phyloP scores from a whole-genome alignment of 2,113 vertebrate species.

The Sciurus niger region DNA sequence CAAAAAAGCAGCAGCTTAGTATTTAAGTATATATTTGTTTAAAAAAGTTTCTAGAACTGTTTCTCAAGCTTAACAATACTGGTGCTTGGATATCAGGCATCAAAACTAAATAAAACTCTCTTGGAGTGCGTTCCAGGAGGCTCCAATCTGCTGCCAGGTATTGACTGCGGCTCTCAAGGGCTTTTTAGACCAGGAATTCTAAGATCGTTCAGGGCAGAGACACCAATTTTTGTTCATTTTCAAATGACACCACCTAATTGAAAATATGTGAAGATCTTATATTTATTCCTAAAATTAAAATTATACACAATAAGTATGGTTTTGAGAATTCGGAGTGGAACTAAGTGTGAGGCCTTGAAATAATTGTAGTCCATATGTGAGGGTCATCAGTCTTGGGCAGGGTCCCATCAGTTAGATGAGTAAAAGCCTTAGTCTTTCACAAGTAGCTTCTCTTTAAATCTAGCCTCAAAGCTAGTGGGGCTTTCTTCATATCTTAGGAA shows the following conservation, averaged over 20 bases:
- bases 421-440: neutral
- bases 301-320: neutral
- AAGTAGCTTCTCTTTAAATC: slow-evolving; percentile 32
- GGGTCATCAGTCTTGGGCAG: neutral
- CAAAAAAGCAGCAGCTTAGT: neutral
- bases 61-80: slow-evolving; percentile 28
- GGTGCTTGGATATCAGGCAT: neutral
- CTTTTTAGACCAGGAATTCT: neutral
- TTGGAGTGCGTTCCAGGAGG: neutral
- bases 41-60: slow-evolving; percentile 46
- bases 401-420: neutral
- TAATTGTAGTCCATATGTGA: neutral
- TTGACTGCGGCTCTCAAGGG: neutral
- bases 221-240: neutral
- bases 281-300: neutral
- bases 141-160: neutral
- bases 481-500: neutral
- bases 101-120: neutral
- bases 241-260: neutral
- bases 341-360: neutral
- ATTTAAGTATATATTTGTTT: slow-evolving; percentile 16
- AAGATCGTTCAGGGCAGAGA: neutral
- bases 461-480: neutral
- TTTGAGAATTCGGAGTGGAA: neutral
- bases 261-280: neutral